phyloP scores from a whole-genome alignment of 2,113 vertebrate genomes.

The Arenaria interpres region DNA sequence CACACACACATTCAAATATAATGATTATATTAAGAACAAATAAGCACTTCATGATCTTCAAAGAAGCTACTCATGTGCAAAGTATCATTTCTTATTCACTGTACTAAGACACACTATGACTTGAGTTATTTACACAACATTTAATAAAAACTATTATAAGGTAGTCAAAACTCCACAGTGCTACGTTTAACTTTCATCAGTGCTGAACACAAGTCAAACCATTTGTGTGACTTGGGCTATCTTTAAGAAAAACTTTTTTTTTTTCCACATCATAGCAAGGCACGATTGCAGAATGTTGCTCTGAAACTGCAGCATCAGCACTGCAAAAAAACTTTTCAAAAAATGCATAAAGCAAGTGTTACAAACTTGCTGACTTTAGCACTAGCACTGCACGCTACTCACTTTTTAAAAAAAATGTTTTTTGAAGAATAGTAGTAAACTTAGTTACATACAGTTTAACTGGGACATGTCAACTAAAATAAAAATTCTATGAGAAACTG shows the following conservation, averaged over 20 bases:
- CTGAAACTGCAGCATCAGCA: not conserved
- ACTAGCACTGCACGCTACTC: rapidly evolving
- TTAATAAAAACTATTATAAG: not conserved
- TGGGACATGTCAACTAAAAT: not conserved
- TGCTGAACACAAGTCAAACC: not conserved
- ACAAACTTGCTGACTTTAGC: not conserved
- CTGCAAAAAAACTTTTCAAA: not conserved
- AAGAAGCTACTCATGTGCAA: not conserved
- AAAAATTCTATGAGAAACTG: not conserved
- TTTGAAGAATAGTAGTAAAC: not conserved
- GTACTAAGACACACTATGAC: not conserved
- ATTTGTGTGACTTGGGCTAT: not conserved
- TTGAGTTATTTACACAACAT: not conserved
- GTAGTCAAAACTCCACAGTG: not conserved
- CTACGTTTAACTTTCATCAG: not conserved
- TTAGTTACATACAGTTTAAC: not conserved
- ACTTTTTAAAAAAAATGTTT: not conserved
- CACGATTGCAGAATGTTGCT: not conserved
- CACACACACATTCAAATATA: not conserved
- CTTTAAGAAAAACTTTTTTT: not conserved
- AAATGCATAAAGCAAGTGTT: not conserved
- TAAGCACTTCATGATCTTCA: not conserved
- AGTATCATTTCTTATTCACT: not conserved
- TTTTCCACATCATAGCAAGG: not conserved
- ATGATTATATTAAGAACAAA: not conserved